Conservation (phyloP, 2,888 invertebrate species). For the Pyrrhia umbra region DNA sequence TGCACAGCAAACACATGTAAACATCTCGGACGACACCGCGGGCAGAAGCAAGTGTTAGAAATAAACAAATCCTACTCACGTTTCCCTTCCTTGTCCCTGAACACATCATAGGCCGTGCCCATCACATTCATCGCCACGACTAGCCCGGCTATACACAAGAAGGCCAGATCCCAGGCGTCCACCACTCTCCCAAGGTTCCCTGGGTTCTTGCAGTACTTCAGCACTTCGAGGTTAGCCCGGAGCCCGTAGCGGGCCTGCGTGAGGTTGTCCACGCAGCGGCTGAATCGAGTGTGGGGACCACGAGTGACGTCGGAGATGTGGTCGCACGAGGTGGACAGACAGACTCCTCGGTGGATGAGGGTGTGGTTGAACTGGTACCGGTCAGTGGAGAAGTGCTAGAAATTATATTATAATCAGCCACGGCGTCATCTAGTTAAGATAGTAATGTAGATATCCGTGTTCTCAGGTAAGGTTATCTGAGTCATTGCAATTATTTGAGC, state of each 20-base stretch:
- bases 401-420: background rate
- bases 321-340: constrained; percentile 69
- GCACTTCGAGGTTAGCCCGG: constrained; percentile 61
- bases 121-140: constrained; percentile 67
- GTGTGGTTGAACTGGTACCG: constrained; percentile 75
- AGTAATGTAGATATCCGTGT: too few relatives aligned
- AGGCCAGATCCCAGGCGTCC: constrained; percentile 59
- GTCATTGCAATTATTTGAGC: too few relatives aligned
- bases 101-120: constrained; percentile 73
- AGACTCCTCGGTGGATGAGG: constrained; percentile 75
- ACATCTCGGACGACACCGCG: too few relatives aligned
- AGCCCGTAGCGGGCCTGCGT: constrained; percentile 63
- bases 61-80: constrained; percentile 57
- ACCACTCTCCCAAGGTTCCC: constrained; percentile 7
- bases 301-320: constrained; percentile 44
- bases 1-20: too few relatives aligned
- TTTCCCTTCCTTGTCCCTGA: constrained; percentile 51
- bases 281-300: too few relatives aligned
- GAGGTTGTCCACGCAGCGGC: constrained; percentile 66
- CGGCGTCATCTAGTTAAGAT: too few relatives aligned
- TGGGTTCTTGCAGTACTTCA: constrained; percentile 67
- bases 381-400: constrained; percentile 71
- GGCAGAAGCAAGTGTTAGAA: background rate
- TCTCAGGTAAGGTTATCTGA: too few relatives aligned
- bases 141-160: constrained; percentile 53